These are phyloP conservation scores for Ameiurus melas DNA, from an alignment of 2,113 vertebrate species.

Conservation along the genomic window DNA sequence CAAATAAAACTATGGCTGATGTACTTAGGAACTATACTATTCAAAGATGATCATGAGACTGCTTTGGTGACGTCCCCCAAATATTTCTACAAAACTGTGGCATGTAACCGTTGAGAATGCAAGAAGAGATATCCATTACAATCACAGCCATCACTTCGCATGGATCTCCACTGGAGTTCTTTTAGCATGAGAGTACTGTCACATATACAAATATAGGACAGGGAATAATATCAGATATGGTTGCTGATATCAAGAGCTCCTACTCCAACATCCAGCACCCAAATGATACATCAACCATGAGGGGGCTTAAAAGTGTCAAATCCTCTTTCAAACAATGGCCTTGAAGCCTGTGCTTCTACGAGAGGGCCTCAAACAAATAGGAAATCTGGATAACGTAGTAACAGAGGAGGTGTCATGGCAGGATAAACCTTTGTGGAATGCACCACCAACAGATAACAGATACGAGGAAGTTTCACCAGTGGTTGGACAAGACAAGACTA, in stretches of 20 bases:
- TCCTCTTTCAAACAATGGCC: background rate
- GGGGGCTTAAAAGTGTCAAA: background rate
- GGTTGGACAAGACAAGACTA: background rate
- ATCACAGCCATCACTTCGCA: background rate
- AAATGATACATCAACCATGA: background rate
- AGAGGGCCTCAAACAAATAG: background rate
- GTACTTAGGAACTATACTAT: background rate
- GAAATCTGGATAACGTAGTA: background rate
- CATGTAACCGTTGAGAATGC: background rate
- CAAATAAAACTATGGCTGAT: background rate
- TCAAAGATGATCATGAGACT: background rate
- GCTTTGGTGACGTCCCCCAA: background rate
- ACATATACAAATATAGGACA: conserved; percentile 4
- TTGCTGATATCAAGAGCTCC: background rate
- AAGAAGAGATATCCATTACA: background rate
- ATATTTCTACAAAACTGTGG: too few species aligned
- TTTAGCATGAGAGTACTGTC: background rate
- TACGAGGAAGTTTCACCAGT: background rate
- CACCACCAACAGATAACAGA: background rate
- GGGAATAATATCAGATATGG: background rate
- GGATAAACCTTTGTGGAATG: conserved; percentile 1
- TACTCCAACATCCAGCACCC: background rate
- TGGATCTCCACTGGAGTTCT: background rate
- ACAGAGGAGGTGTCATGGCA: background rate
- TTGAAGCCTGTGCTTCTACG: background rate